phyloP scores from a whole-genome alignment of 1,140 invertebrate species.

The Penaeus japonicus region DNA sequence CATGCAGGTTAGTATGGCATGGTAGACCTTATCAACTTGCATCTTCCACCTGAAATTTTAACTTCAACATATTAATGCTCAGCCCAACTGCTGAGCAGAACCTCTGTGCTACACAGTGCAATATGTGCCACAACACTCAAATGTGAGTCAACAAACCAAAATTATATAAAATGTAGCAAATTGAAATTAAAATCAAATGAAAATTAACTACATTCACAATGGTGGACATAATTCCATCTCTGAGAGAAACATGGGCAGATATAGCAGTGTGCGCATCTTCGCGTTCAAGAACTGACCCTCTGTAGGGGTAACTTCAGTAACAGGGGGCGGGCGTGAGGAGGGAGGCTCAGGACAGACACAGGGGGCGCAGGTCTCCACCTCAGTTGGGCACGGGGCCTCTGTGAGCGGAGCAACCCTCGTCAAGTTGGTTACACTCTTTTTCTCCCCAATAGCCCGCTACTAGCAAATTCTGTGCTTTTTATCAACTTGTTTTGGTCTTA shows the following conservation, averaged over 20 bases:
- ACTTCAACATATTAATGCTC: slow-evolving; percentile 32
- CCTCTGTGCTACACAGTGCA: slow-evolving; percentile 16
- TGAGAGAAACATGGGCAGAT: not conserved
- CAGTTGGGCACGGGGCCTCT: slow-evolving; percentile 41
- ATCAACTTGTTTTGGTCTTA: too few species aligned
- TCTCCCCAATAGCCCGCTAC: too few species aligned
- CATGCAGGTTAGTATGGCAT: slow-evolving; percentile 48
- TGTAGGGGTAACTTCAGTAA: slow-evolving; percentile 34
- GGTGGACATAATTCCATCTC: not conserved
- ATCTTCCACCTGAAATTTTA: slow-evolving; percentile 44
- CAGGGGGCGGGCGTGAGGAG: slow-evolving; percentile 36
- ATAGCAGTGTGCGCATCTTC: slow-evolving; percentile 14
- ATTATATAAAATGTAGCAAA: not conserved
- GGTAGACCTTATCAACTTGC: not conserved
- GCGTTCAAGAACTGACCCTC: slow-evolving; percentile 46
- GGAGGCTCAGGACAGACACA: slow-evolving; percentile 58
- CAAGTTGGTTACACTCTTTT: not conserved
- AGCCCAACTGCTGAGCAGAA: slow-evolving; percentile 27
- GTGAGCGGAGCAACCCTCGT: slow-evolving; percentile 33
- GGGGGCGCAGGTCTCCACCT: slow-evolving; percentile 56
- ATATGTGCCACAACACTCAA: not conserved
- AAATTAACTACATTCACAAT: not conserved
- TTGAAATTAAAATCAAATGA: too few species aligned
- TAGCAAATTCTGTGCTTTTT: too few species aligned
- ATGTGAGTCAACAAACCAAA: too few species aligned